Evolutionary conservation across 2,888 invertebrate genomes (phyloP).

Genomic region (Protodeltote pygarga): DNA sequence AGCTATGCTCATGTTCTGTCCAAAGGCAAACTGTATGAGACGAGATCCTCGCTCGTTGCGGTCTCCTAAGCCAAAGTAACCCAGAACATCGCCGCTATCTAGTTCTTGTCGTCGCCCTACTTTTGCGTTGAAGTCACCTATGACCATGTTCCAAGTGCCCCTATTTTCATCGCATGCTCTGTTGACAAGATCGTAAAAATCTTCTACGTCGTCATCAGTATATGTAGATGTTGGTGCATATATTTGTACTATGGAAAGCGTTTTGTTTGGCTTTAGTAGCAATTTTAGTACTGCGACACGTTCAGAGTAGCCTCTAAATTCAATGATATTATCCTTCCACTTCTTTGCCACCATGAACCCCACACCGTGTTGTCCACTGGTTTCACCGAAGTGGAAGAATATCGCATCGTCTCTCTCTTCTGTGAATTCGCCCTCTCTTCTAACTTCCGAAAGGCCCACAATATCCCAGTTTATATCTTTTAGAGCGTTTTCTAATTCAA

Average conservation of each 20-base stretch:
- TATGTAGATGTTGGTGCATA: not conserved
- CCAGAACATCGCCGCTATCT: constrained; percentile 1
- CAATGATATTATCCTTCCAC: too few species aligned
- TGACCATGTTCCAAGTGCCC: too few species aligned
- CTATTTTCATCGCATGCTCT: too few species aligned
- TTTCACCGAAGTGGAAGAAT: not conserved
- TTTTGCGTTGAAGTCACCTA: too few species aligned
- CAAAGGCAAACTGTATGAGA: not conserved
- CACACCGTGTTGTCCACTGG: not conserved
- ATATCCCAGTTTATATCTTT: not conserved
- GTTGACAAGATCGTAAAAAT: too few species aligned
- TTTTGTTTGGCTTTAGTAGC: not conserved
- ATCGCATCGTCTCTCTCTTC: not conserved
- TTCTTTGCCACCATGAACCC: constrained; percentile 2
- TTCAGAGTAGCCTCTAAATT: not conserved
- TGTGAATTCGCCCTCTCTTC: not conserved
- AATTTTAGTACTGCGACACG: not conserved
- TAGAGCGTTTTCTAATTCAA: not conserved
- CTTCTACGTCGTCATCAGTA: not conserved
- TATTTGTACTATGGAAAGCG: not conserved
- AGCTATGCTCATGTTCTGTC: not conserved
- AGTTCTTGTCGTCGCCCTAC: not conserved
- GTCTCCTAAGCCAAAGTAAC: not conserved
- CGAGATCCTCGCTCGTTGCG: constrained; percentile 3
- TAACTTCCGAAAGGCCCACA: not conserved